Evolutionary conservation across 2,113 vertebrate genomes (phyloP).

Genomic region (Catharus bicknelli): DNA sequence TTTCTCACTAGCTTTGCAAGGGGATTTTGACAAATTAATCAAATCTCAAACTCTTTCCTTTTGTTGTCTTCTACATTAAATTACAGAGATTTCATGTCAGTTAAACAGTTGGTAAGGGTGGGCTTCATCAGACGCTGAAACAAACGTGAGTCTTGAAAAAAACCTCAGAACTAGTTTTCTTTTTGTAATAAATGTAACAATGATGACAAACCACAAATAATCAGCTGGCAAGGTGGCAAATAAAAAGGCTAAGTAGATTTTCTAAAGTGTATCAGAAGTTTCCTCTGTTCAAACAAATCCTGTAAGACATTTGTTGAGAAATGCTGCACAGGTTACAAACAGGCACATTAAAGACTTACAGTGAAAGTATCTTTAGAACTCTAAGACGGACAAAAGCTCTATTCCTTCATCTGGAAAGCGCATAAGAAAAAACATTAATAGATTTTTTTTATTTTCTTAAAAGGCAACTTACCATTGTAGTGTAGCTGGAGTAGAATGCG

Average conservation of each 20-base stretch:
- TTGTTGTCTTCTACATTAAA: not conserved
- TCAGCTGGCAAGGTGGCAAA: not conserved
- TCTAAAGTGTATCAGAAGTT: not conserved
- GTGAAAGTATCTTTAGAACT: not conserved
- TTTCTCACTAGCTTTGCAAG: not conserved
- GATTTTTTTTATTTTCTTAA: not conserved
- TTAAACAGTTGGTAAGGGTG: not conserved
- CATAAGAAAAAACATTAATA: not conserved
- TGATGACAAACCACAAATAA: not conserved
- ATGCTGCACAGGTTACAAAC: not conserved
- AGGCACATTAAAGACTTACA: not conserved
- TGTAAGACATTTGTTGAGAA: not conserved
- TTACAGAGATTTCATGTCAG: not conserved
- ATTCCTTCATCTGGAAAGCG: not conserved
- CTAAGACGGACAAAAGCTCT: not conserved
- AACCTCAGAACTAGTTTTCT: not conserved
- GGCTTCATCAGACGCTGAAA: not conserved
- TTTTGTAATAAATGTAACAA: not conserved
- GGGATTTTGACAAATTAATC: not conserved
- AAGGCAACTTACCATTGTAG: constrained; percentile 89
- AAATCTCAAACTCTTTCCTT: not conserved
- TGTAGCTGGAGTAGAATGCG: constrained; percentile 96
- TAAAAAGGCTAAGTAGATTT: not conserved
- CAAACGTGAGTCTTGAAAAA: not conserved
- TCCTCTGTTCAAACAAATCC: not conserved